Conservation (phyloP, 2,113 vertebrate genomes). For the Puffinus mauretanicus region DNA sequence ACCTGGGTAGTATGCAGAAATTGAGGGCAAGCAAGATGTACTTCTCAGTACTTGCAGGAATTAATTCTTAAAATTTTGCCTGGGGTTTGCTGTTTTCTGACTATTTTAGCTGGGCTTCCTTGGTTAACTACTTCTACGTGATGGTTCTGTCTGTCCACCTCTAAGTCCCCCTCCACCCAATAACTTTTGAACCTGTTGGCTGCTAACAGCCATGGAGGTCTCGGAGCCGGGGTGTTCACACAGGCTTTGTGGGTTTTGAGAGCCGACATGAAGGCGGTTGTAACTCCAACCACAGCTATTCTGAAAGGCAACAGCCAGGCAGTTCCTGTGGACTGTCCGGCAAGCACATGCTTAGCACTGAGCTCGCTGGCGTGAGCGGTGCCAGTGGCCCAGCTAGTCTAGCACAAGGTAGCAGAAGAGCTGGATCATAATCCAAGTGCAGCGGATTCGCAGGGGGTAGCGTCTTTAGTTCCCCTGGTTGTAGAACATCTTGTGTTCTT, state of each 20-base stretch:
- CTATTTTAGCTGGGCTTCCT: not conserved
- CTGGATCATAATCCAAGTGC: not conserved
- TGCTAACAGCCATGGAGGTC: not conserved
- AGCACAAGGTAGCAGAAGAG: not conserved
- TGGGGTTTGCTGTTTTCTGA: not conserved
- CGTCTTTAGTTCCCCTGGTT: not conserved
- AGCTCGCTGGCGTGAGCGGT: not conserved
- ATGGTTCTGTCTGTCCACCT: not conserved
- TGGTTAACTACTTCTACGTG: not conserved
- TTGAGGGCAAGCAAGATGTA: not conserved
- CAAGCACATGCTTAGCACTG: not conserved
- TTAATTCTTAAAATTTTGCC: not conserved
- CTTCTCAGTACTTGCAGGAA: not conserved
- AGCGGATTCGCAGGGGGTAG: not conserved
- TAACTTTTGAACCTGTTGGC: not conserved
- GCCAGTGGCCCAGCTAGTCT: not conserved
- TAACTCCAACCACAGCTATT: not conserved
- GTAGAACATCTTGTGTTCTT: not conserved
- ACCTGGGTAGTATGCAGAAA: not conserved
- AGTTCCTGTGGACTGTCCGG: fast-evolving
- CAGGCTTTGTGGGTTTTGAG: not conserved
- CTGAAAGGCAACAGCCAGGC: not conserved
- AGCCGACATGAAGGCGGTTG: fast-evolving
- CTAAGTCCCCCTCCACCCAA: not conserved
- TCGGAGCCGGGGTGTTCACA: not conserved